Evolutionary conservation across 1,140 invertebrate genomes (phyloP).

Genomic region (Lepidurus packardi): DNA sequence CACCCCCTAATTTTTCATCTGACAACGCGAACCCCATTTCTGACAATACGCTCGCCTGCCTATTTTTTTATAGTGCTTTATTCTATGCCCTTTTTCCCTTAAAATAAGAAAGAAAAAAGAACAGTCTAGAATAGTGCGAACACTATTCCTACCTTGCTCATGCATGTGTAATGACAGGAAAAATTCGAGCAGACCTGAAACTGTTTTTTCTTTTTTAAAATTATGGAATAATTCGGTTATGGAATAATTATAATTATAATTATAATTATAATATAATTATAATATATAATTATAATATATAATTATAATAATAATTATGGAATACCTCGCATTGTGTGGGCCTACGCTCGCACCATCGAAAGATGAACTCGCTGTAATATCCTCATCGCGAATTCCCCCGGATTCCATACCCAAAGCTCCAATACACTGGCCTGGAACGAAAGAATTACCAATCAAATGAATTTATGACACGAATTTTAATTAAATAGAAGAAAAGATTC

Average conservation of each 20-base stretch:
- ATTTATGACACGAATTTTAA: too few species aligned
- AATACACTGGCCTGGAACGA: slow-evolving; percentile 63
- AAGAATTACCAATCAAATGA: background rate
- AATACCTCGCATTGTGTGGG: slow-evolving; percentile 78
- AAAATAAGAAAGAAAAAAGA: background rate
- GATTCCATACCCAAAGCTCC: slow-evolving; percentile 83
- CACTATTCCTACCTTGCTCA: background rate
- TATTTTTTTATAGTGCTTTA: slow-evolving; percentile 19
- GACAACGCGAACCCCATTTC: background rate
- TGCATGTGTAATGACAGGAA: background rate
- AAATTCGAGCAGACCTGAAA: slow-evolving; percentile 21
- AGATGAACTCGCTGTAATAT: slow-evolving; percentile 80
- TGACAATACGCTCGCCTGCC: background rate
- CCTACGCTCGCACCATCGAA: slow-evolving; percentile 85
- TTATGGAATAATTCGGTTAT: slow-evolving; percentile 37
- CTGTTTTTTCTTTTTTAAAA: background rate
- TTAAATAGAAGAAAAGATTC: too few species aligned
- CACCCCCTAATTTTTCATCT: slow-evolving; percentile 14
- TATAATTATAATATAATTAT: too few species aligned
- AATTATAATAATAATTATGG: too few species aligned
- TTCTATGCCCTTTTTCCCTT: background rate
- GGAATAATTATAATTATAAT: too few species aligned
- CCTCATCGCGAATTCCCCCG: slow-evolving; percentile 73
- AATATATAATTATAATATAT: too few species aligned
- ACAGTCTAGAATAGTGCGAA: background rate